Evolutionary conservation across 2,888 invertebrate species (phyloP).

Genomic region (Athrips mouffetella): DNA sequence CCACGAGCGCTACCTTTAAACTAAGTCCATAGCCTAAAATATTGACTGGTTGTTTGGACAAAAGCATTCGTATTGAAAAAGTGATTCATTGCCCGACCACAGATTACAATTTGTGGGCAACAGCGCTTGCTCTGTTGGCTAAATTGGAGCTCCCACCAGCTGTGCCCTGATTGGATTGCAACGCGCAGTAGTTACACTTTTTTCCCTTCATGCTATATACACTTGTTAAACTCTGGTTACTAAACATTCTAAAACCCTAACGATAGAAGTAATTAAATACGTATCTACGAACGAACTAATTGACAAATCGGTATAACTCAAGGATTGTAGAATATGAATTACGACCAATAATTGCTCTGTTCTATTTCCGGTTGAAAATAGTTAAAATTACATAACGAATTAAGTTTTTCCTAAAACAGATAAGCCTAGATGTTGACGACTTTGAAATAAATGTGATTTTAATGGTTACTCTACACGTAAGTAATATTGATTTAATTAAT

Average conservation of each 20-base stretch:
- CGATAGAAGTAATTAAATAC: slow-evolving; percentile 3
- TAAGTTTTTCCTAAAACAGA: slow-evolving; percentile 14
- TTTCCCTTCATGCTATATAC: background rate
- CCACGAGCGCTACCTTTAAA: no score
- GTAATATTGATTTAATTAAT: no score
- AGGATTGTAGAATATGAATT: background rate
- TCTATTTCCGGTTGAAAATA: slow-evolving; percentile 33
- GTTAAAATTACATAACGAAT: slow-evolving; percentile 21
- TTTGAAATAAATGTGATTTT: slow-evolving; percentile 2
- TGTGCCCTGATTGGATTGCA: slow-evolving; percentile 26
- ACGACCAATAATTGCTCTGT: slow-evolving; percentile 24
- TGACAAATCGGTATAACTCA: background rate
- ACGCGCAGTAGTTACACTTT: background rate
- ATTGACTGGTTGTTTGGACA: background rate
- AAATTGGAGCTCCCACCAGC: slow-evolving; percentile 20
- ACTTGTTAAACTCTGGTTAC: background rate
- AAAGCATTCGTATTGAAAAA: background rate
- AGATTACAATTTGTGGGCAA: slow-evolving; percentile 7
- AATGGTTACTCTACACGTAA: slow-evolving; percentile 19
- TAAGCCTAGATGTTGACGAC: slow-evolving; percentile 1
- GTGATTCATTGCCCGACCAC: background rate
- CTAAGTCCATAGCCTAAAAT: background rate
- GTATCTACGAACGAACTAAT: background rate
- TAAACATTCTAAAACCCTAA: background rate
- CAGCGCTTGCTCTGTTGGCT: slow-evolving; percentile 10